A percentile compares a stretch with the other conserved stretches of the same genome.
phyloP scores from a whole-genome alignment of 2,888 invertebrate genomes.

The Micropterix aruncella region DNA sequence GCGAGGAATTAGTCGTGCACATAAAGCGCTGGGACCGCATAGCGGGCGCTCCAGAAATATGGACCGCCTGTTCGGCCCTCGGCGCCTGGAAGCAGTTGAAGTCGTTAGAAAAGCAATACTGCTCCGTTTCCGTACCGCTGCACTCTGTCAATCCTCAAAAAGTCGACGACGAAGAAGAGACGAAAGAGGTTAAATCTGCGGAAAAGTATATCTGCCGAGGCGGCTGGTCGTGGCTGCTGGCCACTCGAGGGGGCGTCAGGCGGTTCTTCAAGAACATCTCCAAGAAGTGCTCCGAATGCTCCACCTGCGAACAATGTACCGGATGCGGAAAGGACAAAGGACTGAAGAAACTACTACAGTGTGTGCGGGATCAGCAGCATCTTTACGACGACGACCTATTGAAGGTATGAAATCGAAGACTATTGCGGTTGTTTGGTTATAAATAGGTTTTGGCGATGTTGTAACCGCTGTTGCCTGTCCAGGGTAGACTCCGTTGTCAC shows the following conservation, averaged over 20 bases:
- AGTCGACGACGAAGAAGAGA: background rate
- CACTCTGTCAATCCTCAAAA: background rate
- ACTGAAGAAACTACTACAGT: background rate
- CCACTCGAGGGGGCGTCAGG: background rate
- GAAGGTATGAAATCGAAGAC: background rate
- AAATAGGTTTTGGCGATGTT: too few relatives aligned
- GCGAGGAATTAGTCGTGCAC: background rate
- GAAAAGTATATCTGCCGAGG: background rate
- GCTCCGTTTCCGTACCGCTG: background rate
- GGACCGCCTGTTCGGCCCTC: background rate
- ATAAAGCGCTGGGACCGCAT: background rate
- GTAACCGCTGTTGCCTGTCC: too few relatives aligned
- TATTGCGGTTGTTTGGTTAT: too few relatives aligned
- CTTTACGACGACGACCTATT: background rate
- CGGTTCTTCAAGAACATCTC: background rate
- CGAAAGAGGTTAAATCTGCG: too few relatives aligned
- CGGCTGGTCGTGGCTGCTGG: background rate
- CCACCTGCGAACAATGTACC: background rate
- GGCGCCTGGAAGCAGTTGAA: background rate
- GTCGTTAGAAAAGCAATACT: background rate
- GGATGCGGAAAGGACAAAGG: background rate
- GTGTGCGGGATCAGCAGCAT: background rate
- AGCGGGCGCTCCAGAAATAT: background rate
- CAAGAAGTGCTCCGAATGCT: background rate
- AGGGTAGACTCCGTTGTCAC: too few relatives aligned